A percentile compares a stretch with the other conserved stretches of the same genome.
phyloP scores from a whole-genome alignment of 2,113 vertebrate genomes.

The Anoura caudifer region DNA sequence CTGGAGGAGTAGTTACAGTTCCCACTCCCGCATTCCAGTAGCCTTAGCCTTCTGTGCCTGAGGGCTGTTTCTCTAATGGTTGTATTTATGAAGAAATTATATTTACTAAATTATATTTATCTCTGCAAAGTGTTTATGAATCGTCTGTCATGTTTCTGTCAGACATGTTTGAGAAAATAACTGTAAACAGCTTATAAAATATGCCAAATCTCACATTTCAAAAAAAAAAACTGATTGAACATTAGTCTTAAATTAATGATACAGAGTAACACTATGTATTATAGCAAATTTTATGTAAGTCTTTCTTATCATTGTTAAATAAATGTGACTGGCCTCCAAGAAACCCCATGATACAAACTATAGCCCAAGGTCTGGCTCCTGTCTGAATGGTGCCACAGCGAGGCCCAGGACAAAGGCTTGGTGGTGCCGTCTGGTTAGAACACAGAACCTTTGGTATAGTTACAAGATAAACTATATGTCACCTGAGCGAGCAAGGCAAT shows the following conservation, averaged over 20 bases:
- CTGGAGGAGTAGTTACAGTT: neutral
- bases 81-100: no score
- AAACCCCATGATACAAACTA: conserved; percentile 34
- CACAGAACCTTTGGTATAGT: neutral
- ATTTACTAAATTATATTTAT: neutral
- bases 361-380: neutral
- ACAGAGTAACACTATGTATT: neutral
- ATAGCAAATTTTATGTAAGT: conserved; percentile 22
- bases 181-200: neutral
- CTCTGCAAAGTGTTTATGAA: neutral
- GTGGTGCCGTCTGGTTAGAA: neutral
- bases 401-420: neutral
- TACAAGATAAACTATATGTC: neutral
- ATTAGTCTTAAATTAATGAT: conserved; percentile 3
- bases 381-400: conserved; percentile 1
- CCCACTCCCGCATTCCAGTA: neutral
- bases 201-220: neutral
- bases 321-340: conserved; percentile 41
- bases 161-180: neutral
- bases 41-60: fast-evolving
- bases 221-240: neutral
- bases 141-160: neutral
- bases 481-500: neutral
- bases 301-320: conserved; percentile 38
- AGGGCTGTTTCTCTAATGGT: neutral